Evolutionary conservation across 2,888 invertebrate species (phyloP).

Genomic region (Camponotus fellah): DNA sequence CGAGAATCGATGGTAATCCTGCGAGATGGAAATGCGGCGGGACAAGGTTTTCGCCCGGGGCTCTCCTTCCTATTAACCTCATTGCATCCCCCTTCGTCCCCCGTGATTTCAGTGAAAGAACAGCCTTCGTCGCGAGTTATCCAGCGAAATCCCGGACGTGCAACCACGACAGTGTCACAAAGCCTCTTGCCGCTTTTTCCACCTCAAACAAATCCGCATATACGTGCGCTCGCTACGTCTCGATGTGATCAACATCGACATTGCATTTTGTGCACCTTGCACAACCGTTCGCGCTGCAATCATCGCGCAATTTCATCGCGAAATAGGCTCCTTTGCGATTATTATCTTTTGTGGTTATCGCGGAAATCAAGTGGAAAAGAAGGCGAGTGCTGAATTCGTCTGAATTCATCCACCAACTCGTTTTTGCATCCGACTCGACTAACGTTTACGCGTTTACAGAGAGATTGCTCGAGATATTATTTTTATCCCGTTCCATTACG

Average conservation of each 20-base stretch:
- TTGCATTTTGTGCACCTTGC: constrained; percentile 7
- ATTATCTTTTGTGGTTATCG: neutral
- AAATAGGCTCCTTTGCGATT: constrained; percentile 16
- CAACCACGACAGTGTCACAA: constrained; percentile 15
- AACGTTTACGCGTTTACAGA: neutral
- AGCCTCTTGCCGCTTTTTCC: constrained; percentile 9
- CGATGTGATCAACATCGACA: constrained; percentile 10
- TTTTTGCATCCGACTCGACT: neutral
- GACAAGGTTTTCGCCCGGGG: constrained; percentile 4
- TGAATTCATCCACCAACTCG: neutral
- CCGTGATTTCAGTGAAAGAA: constrained; percentile 1
- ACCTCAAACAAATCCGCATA: too few relatives aligned
- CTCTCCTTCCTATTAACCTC: constrained; percentile 16
- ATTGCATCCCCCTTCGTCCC: neutral
- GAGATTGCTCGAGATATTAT: neutral
- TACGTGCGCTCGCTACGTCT: neutral
- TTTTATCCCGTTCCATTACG: neutral
- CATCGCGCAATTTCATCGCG: neutral
- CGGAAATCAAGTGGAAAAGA: constrained; percentile 15
- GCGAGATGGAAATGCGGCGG: constrained; percentile 35
- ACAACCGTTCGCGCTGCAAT: constrained; percentile 11
- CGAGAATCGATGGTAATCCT: constrained; percentile 29
- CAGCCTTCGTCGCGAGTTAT: constrained; percentile 12
- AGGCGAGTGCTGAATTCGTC: neutral
- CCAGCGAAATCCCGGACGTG: constrained; percentile 10